These are phyloP conservation scores for Trissoscelio sp. DNA, from an alignment of 2,888 invertebrate genomes.

Conservation along the genomic window DNA sequence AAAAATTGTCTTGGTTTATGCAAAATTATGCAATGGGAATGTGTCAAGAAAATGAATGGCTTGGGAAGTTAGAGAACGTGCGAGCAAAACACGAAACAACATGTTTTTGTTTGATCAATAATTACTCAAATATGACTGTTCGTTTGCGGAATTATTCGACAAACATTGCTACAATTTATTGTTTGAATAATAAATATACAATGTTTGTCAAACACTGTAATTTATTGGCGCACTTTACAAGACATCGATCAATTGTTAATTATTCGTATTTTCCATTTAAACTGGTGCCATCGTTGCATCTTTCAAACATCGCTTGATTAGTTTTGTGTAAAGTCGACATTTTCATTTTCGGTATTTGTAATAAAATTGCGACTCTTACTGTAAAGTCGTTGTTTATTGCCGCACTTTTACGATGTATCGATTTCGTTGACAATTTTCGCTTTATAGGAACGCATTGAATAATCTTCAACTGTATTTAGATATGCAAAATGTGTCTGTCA, in stretches of 20 bases:
- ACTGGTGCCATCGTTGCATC: neutral
- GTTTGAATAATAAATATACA: slow-evolving; percentile 46
- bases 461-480: slow-evolving; percentile 47
- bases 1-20: slow-evolving; percentile 34
- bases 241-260: neutral
- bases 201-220: slow-evolving; percentile 36
- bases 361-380: no score
- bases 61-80: slow-evolving; percentile 8
- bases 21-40: slow-evolving; percentile 51
- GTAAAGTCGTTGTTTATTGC: neutral
- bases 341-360: no score
- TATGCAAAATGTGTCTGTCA: slow-evolving; percentile 53
- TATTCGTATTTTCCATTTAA: neutral
- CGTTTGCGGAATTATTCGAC: slow-evolving; percentile 39
- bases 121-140: slow-evolving; percentile 45
- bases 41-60: slow-evolving; percentile 56
- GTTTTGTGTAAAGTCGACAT: no score
- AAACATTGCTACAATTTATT: slow-evolving; percentile 43
- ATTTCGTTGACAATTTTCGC: slow-evolving; percentile 36
- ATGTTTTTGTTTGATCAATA: slow-evolving; percentile 56
- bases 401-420: slow-evolving; percentile 33
- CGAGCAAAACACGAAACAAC: slow-evolving; percentile 26
- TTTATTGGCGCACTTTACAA: neutral
- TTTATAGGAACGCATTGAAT: slow-evolving; percentile 15
- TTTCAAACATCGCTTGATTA: no score